Evolutionary conservation across 2,797 vertebrate genomes (phyloP), one percentile per base, ranked within the genome.

Genomic region (Sebastes kiyomatsui): DNA sequence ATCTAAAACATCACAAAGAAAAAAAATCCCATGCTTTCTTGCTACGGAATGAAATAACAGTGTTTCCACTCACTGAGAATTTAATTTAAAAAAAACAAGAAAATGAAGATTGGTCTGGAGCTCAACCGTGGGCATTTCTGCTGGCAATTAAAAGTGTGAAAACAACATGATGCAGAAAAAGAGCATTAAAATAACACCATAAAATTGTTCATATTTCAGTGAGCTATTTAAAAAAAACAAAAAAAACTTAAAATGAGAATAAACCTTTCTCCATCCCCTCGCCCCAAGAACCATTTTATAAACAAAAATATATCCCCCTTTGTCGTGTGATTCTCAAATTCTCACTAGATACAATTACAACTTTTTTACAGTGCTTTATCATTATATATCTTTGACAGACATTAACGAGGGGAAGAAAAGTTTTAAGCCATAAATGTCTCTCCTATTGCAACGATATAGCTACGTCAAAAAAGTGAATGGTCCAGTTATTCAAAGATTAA

Each of bases 341-440:
- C 82, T 91, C 85, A 75, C 91, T 81, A 93, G 87, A 86, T 93
- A 94, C 81, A 94, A 96, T 95, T 93, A 95, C 95, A 97, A 97
- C 89, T 90, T 94, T 86, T 95, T 92, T 97, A 97, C 96, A 97
- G 96, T 96, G 95, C 95, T 96, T 96, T 90, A 94, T 93, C 91
- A 88, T 93, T 94, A 95, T 91, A 94, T 92, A 95, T 94, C 94
- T 91, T 94, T 90, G 90, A 95, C 88, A 94, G 90, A 92, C 93
- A 75, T 66, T 35, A 79, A 87, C 60, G 28, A 82, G 75, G 85
- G 81, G 75, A 72, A n/a, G 22, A 73, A 77, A 58, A 91, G 22
- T 61, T 75, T 83, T 75, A 87, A 89, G 72, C 77, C 83, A 75
- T 76, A 74, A 90, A 81, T 52, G 88, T 93, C 87, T 90, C 92